Evolutionary conservation across 2,797 vertebrate genomes (phyloP).

Genomic region (Enteromius thamalakanensis): DNA sequence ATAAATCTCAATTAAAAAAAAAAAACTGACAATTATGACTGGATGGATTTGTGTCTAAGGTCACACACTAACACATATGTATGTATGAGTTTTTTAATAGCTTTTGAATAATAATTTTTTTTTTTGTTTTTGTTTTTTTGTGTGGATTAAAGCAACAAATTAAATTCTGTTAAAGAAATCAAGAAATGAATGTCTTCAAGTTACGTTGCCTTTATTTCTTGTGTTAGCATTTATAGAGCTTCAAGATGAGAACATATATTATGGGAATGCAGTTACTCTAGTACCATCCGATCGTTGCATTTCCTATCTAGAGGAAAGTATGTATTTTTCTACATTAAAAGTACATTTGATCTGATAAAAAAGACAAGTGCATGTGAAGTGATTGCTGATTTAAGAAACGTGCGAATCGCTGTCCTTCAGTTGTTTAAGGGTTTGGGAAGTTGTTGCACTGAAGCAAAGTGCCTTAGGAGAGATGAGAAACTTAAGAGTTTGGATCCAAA

Average conservation of each 20-base stretch:
- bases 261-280: neutral
- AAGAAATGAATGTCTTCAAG: neutral
- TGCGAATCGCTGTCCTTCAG: conserved; percentile 45
- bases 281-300: neutral
- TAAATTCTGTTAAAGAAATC: neutral
- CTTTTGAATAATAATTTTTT: neutral
- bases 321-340: conserved; percentile 23
- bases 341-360: conserved; percentile 26
- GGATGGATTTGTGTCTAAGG: too few relatives aligned
- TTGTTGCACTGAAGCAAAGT: conserved; percentile 81
- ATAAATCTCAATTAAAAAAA: too few relatives aligned
- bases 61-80: too few relatives aligned
- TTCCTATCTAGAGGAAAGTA: neutral
- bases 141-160: neutral
- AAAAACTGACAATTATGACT: too few relatives aligned
- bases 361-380: conserved; percentile 27
- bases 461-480: conserved; percentile 86
- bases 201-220: neutral
- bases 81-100: neutral
- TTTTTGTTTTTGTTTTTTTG: neutral
- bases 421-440: conserved; percentile 63
- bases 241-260: neutral
- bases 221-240: conserved; percentile 24
- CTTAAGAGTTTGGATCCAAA: conserved; percentile 70
- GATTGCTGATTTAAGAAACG: conserved; percentile 18